Conservation (phyloP, 2,113 vertebrate genomes). For the Aspidoscelis tigris region DNA sequence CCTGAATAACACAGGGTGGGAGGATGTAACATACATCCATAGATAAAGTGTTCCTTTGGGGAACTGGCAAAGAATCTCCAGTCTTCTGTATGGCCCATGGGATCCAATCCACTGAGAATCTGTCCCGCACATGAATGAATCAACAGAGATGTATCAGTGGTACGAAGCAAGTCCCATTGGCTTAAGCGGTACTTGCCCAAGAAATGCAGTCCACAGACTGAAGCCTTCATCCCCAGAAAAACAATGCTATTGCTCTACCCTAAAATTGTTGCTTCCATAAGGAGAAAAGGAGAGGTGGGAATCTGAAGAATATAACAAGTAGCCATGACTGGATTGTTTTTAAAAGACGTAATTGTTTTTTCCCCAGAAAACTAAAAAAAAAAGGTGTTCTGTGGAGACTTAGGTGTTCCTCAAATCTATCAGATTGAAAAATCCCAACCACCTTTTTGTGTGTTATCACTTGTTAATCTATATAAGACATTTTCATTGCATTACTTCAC, state of each 20-base stretch:
- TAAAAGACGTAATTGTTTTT: not conserved
- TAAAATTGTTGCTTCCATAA: not conserved
- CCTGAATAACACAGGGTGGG: conserved; percentile 52
- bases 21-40: conserved; percentile 21
- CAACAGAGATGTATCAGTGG: not conserved
- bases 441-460: conserved; percentile 54
- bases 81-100: conserved; percentile 20
- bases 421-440: conserved; percentile 54
- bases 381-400: conserved; percentile 63
- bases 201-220: not conserved
- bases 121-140: not conserved
- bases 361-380: conserved; percentile 29
- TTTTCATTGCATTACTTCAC: conserved; percentile 61
- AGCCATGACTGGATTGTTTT: conserved; percentile 18
- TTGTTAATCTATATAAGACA: conserved; percentile 68
- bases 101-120: not conserved
- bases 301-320: conserved; percentile 55
- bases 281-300: conserved; percentile 46
- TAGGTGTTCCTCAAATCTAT: conserved; percentile 64
- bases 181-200: not conserved
- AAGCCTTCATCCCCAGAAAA: not conserved
- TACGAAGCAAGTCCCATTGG: not conserved
- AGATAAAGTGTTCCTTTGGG: conserved; percentile 27
- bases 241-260: not conserved
- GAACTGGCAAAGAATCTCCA: not conserved